Conservation (phyloP, 92 coral and sea anemone species). For the Palythoa grandiflora region DNA sequence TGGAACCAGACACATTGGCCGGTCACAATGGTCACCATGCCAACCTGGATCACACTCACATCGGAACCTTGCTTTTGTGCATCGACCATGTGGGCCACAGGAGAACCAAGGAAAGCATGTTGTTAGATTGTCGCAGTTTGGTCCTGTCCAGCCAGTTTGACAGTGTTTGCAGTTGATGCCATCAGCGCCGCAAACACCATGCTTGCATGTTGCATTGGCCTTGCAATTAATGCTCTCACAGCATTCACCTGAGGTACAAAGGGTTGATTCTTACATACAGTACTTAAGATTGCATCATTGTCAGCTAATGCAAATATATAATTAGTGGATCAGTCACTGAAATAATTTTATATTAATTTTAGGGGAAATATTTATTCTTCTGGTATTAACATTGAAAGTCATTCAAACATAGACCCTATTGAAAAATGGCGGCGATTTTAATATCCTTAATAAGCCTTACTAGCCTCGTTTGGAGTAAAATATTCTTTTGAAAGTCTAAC, state of each 20-base stretch:
- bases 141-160: conserved; percentile 81
- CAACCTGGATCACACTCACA: conserved; percentile 94
- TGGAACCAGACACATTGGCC: conserved; percentile 73
- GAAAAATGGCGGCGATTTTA: too few relatives aligned
- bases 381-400: too few relatives aligned
- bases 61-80: conserved; percentile 77
- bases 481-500: too few relatives aligned
- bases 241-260: conserved; percentile 68
- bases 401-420: too few relatives aligned
- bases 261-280: neutral
- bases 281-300: neutral
- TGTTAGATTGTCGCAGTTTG: conserved; percentile 75
- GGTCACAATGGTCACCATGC: conserved; percentile 92
- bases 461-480: too few relatives aligned
- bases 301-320: too few relatives aligned
- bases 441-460: too few relatives aligned
- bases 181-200: conserved; percentile 80
- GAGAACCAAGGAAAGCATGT: conserved; percentile 88
- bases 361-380: too few relatives aligned
- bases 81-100: conserved; percentile 79
- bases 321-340: too few relatives aligned
- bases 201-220: conserved; percentile 79
- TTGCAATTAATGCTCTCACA: conserved; percentile 85
- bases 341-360: too few relatives aligned
- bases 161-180: conserved; percentile 75